Evolutionary conservation across 2,113 vertebrate species (phyloP).

Genomic region (Pimephales promelas): DNA sequence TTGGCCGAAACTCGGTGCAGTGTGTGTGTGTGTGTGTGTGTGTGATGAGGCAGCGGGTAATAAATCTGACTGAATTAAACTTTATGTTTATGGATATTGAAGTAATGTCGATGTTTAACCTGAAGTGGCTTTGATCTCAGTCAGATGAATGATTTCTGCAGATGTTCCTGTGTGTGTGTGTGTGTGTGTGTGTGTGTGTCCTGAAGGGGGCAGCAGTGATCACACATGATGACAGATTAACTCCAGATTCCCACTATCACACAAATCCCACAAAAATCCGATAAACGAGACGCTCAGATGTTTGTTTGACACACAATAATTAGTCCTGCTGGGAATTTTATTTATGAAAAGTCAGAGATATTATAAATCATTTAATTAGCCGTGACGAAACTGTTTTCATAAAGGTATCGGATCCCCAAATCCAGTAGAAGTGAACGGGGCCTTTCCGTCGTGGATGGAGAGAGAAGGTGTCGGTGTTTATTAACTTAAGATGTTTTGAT

Average conservation of each 20-base stretch:
- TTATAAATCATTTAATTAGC: too few relatives aligned
- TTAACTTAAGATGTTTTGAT: too few relatives aligned
- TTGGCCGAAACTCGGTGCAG: neutral
- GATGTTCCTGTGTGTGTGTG: neutral
- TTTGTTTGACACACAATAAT: neutral
- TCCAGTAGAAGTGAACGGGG: too few relatives aligned
- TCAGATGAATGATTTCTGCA: neutral
- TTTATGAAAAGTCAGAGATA: slow-evolving; percentile 10
- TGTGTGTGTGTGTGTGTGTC: neutral
- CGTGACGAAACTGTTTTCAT: too few relatives aligned
- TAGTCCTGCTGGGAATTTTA: neutral
- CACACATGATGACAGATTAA: slow-evolving; percentile 18
- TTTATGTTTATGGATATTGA: neutral
- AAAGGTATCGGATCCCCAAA: too few relatives aligned
- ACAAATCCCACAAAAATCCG: neutral
- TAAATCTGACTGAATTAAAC: neutral
- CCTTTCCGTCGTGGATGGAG: neutral
- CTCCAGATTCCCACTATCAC: slow-evolving; percentile 3
- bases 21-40: too few relatives aligned
- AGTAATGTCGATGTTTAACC: neutral
- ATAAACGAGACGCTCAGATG: neutral
- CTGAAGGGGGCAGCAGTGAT: slow-evolving; percentile 63
- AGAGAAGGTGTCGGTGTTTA: neutral
- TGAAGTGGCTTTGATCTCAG: neutral
- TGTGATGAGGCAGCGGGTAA: neutral